A percentile compares a stretch with the other conserved stretches of the same genome.
phyloP scores from a whole-genome alignment of 1,140 invertebrate genomes.

The Ceratosolen fusciceps region DNA sequence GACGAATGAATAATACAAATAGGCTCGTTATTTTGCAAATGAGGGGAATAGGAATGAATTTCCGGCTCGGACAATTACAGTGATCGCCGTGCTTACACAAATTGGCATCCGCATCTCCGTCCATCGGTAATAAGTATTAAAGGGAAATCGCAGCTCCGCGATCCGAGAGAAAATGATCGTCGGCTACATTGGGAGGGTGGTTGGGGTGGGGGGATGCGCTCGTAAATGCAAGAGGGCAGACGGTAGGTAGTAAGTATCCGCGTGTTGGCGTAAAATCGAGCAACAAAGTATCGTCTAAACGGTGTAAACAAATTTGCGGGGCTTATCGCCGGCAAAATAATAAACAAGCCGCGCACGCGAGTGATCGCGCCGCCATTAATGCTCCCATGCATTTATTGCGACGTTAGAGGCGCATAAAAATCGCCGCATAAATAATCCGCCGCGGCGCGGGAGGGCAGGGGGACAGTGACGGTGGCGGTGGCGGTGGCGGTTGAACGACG shows the following conservation, averaged over 20 bases:
- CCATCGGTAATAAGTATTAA: too few species aligned
- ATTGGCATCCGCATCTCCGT: not conserved
- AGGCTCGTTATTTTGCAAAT: too few species aligned
- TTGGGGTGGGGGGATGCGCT: not conserved
- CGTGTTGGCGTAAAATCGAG: not conserved
- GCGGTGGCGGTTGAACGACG: too few species aligned
- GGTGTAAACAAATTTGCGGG: not conserved
- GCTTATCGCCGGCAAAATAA: not conserved
- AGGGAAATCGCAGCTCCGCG: not conserved
- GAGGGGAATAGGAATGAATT: too few species aligned
- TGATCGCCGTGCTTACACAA: not conserved
- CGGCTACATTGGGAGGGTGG: too few species aligned
- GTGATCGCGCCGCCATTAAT: not conserved
- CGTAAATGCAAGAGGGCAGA: not conserved
- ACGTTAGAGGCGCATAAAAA: slow-evolving; percentile 15
- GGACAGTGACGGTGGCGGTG: not conserved
- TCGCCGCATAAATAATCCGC: slow-evolving; percentile 14
- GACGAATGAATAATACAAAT: too few species aligned
- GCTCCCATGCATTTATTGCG: not conserved
- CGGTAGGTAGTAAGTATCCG: not conserved
- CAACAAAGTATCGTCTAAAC: slow-evolving; percentile 12
- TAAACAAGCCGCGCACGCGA: not conserved
- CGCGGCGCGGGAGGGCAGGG: not conserved
- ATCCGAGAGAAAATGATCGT: not conserved
- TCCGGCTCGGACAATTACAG: not conserved